Base-by-base conservation (phyloP, 2,113 vertebrate genomes). In the Ictidomys tridecemlineatus region DNA sequence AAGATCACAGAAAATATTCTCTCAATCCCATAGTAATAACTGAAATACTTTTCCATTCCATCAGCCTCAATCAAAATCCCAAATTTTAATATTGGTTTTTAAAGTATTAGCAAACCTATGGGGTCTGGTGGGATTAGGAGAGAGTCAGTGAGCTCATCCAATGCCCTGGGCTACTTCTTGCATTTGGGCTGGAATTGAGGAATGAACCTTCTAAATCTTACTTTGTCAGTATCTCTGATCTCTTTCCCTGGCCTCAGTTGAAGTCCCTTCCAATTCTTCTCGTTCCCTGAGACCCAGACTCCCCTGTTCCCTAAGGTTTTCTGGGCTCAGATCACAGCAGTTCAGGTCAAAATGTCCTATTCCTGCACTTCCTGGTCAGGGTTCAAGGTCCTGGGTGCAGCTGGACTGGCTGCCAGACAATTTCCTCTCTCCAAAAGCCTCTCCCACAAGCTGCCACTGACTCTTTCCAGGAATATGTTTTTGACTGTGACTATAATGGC, bases 1-100 rank as follows among this genome's bases (percentile, higher is more conserved):
- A 93, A 93, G 34, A 95, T 65, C 34, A 65, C 13, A 80, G 56
- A 56, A 97, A 72, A 92, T 37, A 73, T 32, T 32, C 34, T 78
- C 22, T 45, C 39, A 39, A 45, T 86, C 26, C 39, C 76, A 61
- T 58, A 30, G 30, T 30, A 74, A 63, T 48, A 70, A 85, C 7
- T 61, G 58, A 94, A 61, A 86, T 67, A 32, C 13, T 69, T 56
- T 56, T 83, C 45, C 34, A 61, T 84, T 87, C 69, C 87, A 16
- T n/a, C 5, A 14, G 11, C 30, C 42, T 94, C 63, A 78, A 61
- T 26, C 34, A 14, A 67, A 88, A 94, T 6, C 53, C 9, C 11
- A 53, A 53, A 53, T 53, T 14, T 51, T 51, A 45, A 45, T 45
- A 30, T 51, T 91, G 45, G 20, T 8, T 58, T 93, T 85, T 72